phyloP scores from a whole-genome alignment of 35 echinoderm and acorn worm species.

The Ophioderma brevispina region DNA sequence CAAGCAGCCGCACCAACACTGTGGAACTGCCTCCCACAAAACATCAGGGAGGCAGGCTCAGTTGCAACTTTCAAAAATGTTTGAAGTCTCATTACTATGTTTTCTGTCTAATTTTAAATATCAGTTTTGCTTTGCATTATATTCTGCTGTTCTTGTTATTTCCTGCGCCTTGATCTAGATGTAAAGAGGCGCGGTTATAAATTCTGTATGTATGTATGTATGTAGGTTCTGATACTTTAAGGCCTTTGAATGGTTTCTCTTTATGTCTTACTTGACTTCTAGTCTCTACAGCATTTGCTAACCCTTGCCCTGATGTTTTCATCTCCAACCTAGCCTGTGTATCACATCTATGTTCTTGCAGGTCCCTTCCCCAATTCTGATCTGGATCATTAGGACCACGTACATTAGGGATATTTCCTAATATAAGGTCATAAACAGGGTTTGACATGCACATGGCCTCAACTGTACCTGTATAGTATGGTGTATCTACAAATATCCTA shows the following conservation, averaged over 20 bases:
- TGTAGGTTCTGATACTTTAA: neutral
- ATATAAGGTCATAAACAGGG: conserved; percentile 23
- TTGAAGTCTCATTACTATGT: no score
- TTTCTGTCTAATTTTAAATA: no score
- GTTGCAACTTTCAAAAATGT: no score
- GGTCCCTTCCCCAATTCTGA: neutral
- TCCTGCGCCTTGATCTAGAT: no score
- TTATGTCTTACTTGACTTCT: neutral
- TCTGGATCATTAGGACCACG: conserved; percentile 13
- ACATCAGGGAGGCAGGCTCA: no score
- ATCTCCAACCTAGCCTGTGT: neutral
- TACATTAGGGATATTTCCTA: conserved; percentile 12
- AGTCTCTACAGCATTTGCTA: neutral
- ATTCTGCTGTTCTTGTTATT: no score
- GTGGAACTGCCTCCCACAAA: no score
- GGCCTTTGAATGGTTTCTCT: neutral
- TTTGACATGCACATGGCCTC: neutral
- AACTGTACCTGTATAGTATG: conserved; percentile 19
- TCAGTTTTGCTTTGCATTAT: no score
- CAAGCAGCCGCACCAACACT: no score
- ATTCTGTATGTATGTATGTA: neutral
- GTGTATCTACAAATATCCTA: conserved; percentile 29
- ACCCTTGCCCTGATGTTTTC: neutral
- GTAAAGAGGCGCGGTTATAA: no score
- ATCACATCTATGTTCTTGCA: neutral